Conservation (phyloP, 2,113 vertebrate genomes). For the Halcyon malimbica region DNA sequence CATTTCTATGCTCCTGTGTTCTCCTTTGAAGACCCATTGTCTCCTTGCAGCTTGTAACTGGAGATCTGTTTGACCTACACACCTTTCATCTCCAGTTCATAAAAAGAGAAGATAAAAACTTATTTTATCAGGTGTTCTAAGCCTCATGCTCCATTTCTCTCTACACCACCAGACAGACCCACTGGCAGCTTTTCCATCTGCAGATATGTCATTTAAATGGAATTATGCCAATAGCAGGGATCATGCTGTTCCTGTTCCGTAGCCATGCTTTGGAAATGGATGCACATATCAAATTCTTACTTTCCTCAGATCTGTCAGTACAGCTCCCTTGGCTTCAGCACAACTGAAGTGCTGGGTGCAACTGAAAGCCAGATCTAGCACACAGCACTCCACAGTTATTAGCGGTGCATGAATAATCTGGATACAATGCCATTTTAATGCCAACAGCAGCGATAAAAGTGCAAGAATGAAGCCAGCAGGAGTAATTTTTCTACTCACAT, state of each 20-base stretch:
- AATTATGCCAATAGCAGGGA: constrained; percentile 35
- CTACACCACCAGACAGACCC: background rate
- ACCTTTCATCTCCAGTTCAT: background rate
- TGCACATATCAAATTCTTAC: constrained; percentile 42
- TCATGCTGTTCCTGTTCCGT: constrained; percentile 32
- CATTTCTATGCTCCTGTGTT: background rate
- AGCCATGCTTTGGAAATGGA: background rate
- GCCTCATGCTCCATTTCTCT: background rate
- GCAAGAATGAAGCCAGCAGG: background rate
- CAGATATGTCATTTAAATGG: constrained; percentile 41
- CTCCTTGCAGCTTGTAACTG: background rate
- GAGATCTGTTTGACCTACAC: background rate
- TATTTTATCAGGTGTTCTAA: background rate
- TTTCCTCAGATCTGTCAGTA: constrained; percentile 41
- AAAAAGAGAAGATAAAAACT: background rate
- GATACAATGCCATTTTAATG: constrained; percentile 8
- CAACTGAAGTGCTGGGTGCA: background rate
- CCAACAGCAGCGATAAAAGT: background rate
- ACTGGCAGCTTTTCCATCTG: background rate
- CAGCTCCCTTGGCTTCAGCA: constrained; percentile 17
- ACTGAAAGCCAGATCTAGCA: background rate
- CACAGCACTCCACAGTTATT: background rate
- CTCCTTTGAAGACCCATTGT: background rate
- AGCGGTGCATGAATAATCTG: constrained; percentile 38
- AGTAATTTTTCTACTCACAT: background rate